A percentile compares a stretch with the other conserved stretches of the same genome.
These are phyloP conservation scores for Nyctibius bracteatus DNA, from an alignment of 2,113 vertebrate species.

Conservation along the genomic window DNA sequence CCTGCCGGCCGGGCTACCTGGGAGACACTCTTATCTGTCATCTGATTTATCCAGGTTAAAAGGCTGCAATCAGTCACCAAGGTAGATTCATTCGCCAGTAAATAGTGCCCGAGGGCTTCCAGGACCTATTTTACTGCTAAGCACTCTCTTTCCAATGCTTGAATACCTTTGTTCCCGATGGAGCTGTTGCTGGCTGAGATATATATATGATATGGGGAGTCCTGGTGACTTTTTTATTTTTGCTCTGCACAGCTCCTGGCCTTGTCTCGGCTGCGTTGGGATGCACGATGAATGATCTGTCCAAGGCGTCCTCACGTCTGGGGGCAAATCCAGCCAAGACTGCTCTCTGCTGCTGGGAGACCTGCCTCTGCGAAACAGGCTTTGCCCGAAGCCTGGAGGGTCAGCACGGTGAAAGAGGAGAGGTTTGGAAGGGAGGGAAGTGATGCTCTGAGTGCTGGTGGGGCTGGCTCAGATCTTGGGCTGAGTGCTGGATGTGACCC, in stretches of 20 bases:
- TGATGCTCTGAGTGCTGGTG: rapidly evolving
- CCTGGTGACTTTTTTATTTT: conserved; percentile 52
- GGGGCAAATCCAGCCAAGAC: neutral
- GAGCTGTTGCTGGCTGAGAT: conserved; percentile 64
- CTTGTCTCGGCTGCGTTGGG: neutral
- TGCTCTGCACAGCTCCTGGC: conserved; percentile 53
- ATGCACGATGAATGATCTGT: conserved; percentile 26
- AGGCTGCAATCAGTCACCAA: conserved; percentile 65
- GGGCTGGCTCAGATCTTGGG: neutral
- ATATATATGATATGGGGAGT: conserved; percentile 67
- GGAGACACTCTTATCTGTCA: conserved; percentile 56
- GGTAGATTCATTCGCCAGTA: conserved; percentile 66
- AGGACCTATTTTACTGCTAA: conserved; percentile 71
- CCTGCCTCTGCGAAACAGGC: neutral
- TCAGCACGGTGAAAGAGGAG: neutral
- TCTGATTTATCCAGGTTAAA: conserved; percentile 72
- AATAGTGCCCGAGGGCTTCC: conserved; percentile 63
- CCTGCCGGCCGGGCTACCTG: conserved; percentile 53
- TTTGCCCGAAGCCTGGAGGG: neutral
- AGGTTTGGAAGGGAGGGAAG: neutral
- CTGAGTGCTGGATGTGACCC: neutral
- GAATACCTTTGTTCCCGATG: conserved; percentile 63
- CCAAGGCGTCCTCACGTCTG: neutral
- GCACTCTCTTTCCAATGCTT: conserved; percentile 69
- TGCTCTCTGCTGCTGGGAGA: neutral